These are phyloP conservation scores for Punctoribates punctum DNA, from an alignment of 2,888 invertebrate species.

Conservation along the genomic window DNA sequence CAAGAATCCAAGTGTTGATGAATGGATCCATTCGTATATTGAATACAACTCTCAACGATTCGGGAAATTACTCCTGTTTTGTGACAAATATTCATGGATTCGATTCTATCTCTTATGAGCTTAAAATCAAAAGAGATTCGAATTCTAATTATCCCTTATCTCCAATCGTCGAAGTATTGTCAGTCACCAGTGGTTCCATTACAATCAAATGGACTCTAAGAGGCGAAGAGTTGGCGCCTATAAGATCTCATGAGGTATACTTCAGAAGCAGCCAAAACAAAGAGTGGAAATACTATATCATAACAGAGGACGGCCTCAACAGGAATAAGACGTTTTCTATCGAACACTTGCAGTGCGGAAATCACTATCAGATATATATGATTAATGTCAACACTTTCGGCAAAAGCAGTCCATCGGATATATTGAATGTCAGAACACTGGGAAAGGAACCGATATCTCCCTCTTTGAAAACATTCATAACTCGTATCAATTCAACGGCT, in stretches of 20 bases:
- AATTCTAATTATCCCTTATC: conserved; percentile 7
- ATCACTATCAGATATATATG: conserved; percentile 52
- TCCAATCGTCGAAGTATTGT: conserved; percentile 18
- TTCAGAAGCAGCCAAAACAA: conserved; percentile 36
- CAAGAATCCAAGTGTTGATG: conserved; percentile 16
- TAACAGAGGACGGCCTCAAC: conserved; percentile 48
- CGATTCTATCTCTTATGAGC: conserved; percentile 82
- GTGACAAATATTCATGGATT: conserved; percentile 89
- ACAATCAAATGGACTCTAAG: conserved; percentile 6
- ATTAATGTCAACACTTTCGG: conserved; percentile 52
- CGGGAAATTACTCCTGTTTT: conserved; percentile 88
- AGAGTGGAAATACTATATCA: conserved; percentile 59
- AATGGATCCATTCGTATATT: conserved; percentile 88
- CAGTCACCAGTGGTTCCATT: conserved; percentile 18
- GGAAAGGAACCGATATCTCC: conserved; percentile 48
- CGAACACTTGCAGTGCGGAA: conserved; percentile 51
- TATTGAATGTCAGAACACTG: conserved; percentile 51
- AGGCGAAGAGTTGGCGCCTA: conserved; percentile 9
- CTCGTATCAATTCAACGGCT: conserved; percentile 19
- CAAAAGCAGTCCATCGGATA: conserved; percentile 50
- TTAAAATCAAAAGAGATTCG: conserved; percentile 71
- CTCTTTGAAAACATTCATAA: conserved; percentile 17
- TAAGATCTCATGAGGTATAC: conserved; percentile 25
- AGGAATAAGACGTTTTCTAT: conserved; percentile 25
- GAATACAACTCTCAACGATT: conserved; percentile 80